A percentile compares a stretch with the other conserved stretches of the same genome.
Conservation (phyloP, 1,140 invertebrate genomes). For the Lucilia sericata region DNA sequence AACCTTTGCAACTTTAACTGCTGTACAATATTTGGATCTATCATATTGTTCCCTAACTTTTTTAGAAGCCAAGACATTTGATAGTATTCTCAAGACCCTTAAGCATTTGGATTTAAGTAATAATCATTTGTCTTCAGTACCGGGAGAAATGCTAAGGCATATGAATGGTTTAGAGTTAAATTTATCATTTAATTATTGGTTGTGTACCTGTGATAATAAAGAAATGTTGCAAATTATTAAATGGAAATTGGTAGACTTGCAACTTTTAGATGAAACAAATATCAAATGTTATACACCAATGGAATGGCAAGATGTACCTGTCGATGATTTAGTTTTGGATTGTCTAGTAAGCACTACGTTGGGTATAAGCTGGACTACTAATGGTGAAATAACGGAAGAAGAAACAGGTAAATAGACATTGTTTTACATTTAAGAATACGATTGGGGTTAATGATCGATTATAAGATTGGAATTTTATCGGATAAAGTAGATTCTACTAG, state of each 20-base stretch:
- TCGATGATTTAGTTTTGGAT: not conserved
- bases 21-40: not conserved
- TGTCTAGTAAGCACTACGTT: not conserved
- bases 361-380: not conserved
- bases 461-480: too few relatives aligned
- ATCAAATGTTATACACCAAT: conserved; percentile 23
- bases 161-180: not conserved
- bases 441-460: too few relatives aligned
- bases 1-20: conserved; percentile 27
- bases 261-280: not conserved
- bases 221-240: conserved; percentile 32
- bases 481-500: too few relatives aligned
- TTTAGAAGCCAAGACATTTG: conserved; percentile 10
- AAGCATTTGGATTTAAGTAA: conserved; percentile 37
- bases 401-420: not conserved
- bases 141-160: conserved; percentile 19
- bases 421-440: too few relatives aligned
- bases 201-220: conserved; percentile 44
- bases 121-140: conserved; percentile 38
- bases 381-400: not conserved
- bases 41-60: conserved; percentile 10
- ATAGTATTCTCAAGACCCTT: not conserved
- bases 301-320: not conserved
- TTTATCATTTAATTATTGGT: conserved; percentile 35
- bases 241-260: not conserved